Evolutionary conservation across 2,113 vertebrate species (phyloP), one percentile per base, ranked within the genome.

Genomic region (Pitta sordida): DNA sequence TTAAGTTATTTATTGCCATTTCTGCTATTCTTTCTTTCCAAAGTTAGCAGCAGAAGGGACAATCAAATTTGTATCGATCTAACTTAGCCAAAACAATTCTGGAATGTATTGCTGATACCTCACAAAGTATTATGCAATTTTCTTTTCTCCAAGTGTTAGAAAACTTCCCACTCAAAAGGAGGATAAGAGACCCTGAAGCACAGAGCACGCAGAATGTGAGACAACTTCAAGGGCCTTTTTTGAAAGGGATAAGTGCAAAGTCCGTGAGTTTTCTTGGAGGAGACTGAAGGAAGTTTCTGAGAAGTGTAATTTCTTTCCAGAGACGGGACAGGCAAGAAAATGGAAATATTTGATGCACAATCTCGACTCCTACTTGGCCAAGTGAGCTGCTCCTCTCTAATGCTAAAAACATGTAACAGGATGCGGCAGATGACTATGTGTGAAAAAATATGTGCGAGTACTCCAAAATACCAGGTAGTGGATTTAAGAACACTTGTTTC

Each of bases 201-300:
- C 8, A 75, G 26, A 88, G 32, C 17, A 23, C n/a, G 17, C 5
- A 48, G 27, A 37, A 52, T 27, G 15, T 52, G 37, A 67, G 27
- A 52, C 4, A 41, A 17, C 9, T 64, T 20, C 17, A 56, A 70
- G 30, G 7, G 3, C 5, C n/a, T 16, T 3, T 65, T 83, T 22
- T 22, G 62, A 83, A 63, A 6, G 1, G 10, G 3, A 0, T 10
- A 59, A 55, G 6, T 53, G 7, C 13, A 59, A 10, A 0, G 1
- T 3, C 13, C 9, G 32, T 6, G 0, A 65, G 6, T 23, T 60
- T 4, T 62, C 46, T 48, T 21, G 6, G 20, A 64, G 36, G 9
- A 60, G 22, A 24, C 22, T 34, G 20, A 53, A 13, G 15, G 18
- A 30, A 81, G 20, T 59, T 84, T 77, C n/a, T 81, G n/a, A 51